Base-by-base conservation (phyloP, 1,140 invertebrate genomes). In the Hirudo medicinalis region DNA sequence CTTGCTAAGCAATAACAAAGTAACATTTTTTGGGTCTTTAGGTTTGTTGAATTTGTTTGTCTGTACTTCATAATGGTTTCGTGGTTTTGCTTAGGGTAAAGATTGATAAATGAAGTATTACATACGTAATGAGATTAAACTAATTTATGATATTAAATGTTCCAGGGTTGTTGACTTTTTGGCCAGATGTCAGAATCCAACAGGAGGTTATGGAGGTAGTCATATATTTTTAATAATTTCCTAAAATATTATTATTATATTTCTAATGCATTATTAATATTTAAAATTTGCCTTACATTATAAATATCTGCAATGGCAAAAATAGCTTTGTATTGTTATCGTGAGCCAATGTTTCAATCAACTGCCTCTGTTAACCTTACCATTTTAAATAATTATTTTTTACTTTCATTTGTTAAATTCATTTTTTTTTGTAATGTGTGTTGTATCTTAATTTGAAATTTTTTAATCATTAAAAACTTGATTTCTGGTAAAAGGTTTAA, bases 201-300 rank as follows among this genome's bases (percentile, higher is more conserved):
- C 86, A 73, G 94, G 94, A 40, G 94, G 94, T 8, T 98, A 94
- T 86, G 92, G 89, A 67, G 94, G 80, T 81, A 76, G 63, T 72
- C 6, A 36, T 43, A n/a, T 29, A 27, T 25, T 68, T 6, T 25
- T 32, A 22, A 25, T 68, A 40, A 9, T 40, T 27, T 32, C 25
- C 2, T n/a, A 29, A 11, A 5, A 20, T 68, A n/a, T 27, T 15
- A 13, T 68, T 40, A 29, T 4, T 36, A 36, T 36, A 36, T 3
- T 36, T 6, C 6, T 36, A 36, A 36, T 3, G 6, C 6, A 36
- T 36, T 36, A 6, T 36, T 36, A 36, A 36, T 36, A 36, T 36
- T 3, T 36, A n/a, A n/a, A n/a, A n/a, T n/a, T n/a, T n/a, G n/a
- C n/a, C n/a, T n/a, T n/a, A n/a, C n/a, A n/a, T n/a, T n/a, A n/a